phyloP scores from a whole-genome alignment of 2,113 vertebrate genomes.

The Copsychus sechellarum region DNA sequence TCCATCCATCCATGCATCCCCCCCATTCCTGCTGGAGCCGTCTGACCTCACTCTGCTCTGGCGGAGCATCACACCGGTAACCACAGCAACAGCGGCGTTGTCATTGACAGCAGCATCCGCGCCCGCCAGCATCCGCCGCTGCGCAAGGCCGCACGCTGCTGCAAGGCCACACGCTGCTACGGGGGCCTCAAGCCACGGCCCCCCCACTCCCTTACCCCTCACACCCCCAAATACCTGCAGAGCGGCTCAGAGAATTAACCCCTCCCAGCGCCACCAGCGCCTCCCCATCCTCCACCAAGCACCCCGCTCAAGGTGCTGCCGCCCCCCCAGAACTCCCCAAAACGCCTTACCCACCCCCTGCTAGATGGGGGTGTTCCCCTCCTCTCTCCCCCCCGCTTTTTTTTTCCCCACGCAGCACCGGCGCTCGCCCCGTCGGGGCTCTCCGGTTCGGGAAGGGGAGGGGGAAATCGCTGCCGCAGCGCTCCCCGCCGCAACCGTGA shows the following conservation, averaged over 20 bases:
- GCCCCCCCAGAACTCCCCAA: background rate
- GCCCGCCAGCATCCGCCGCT: conserved; percentile 25
- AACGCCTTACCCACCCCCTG: too few relatives aligned
- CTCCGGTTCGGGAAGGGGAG: background rate
- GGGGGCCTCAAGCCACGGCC: background rate
- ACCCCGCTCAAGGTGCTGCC: background rate
- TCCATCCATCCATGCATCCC: background rate
- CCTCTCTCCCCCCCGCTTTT: too few relatives aligned
- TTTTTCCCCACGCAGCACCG: background rate
- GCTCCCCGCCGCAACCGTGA: conserved; percentile 14
- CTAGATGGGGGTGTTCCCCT: too few relatives aligned
- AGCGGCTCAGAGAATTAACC: background rate
- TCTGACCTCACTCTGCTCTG: conserved; percentile 58
- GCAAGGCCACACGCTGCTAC: conserved; percentile 20
- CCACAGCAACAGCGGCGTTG: conserved; percentile 62
- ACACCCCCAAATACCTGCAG: background rate
- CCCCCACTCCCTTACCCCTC: background rate
- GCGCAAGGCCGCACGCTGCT: conserved; percentile 29
- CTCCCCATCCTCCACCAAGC: background rate
- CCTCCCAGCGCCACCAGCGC: background rate
- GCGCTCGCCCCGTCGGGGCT: background rate
- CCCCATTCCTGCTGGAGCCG: background rate
- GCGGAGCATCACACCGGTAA: conserved; percentile 50
- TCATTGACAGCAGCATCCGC: conserved; percentile 46
- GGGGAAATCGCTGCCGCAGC: background rate